A percentile compares a stretch with the other conserved stretches of the same genome.
Conservation (phyloP, 2,888 invertebrate genomes). For the Gandaritis pyraliata region DNA sequence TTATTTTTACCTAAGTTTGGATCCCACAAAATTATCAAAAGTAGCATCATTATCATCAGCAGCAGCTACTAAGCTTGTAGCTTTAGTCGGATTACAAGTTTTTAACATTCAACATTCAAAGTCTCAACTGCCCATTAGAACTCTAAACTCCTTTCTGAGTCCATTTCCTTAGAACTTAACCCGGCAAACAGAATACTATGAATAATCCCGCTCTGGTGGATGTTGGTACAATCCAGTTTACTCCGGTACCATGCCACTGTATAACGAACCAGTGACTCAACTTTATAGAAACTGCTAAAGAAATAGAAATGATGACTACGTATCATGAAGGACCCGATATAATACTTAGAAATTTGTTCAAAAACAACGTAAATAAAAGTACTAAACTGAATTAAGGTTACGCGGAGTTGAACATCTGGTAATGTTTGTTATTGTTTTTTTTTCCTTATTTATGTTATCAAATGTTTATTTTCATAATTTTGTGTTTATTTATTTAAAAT, state of each 20-base stretch:
- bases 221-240: constrained; percentile 30
- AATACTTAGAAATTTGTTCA: neutral
- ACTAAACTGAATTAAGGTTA: neutral
- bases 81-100: constrained; percentile 29
- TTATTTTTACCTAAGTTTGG: constrained; percentile 5
- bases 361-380: constrained; percentile 2
- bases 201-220: constrained; percentile 28
- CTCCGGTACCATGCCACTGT: constrained; percentile 17
- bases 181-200: constrained; percentile 35
- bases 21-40: constrained; percentile 14
- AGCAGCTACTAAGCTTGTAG: constrained; percentile 21
- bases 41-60: constrained; percentile 11
- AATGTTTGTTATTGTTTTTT: too few relatives aligned
- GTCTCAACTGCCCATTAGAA: constrained; percentile 30
- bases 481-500: too few relatives aligned
- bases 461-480: too few relatives aligned
- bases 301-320: neutral
- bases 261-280: constrained; percentile 16
- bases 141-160: constrained; percentile 25
- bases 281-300: neutral
- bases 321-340: neutral
- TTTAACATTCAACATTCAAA: constrained; percentile 28
- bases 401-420: neutral
- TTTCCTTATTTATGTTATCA: too few relatives aligned
- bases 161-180: constrained; percentile 30